A percentile compares a stretch with the other conserved stretches of the same genome.
These are phyloP conservation scores for Nephrotoma guestfalica DNA, from an alignment of 2,888 invertebrate species.

Conservation along the genomic window DNA sequence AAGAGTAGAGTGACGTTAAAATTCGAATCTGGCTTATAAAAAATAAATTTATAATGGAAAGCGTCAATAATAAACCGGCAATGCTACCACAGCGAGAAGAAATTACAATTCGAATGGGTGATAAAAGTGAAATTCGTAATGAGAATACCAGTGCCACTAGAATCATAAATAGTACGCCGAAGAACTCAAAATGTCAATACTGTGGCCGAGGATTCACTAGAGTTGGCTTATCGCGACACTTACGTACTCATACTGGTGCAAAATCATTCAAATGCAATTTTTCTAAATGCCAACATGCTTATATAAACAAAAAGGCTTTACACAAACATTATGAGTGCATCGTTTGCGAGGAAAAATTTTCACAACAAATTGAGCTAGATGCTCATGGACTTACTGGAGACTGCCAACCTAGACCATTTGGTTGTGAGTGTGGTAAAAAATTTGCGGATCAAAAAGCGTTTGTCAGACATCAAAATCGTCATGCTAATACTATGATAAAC, in stretches of 20 bases:
- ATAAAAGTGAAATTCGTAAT: neutral
- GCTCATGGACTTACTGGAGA: neutral
- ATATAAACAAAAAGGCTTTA: constrained; percentile 4
- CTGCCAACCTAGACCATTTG: neutral
- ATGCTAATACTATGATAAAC: neutral
- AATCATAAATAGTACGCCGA: neutral
- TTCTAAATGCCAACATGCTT: neutral
- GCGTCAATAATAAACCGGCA: too few relatives aligned
- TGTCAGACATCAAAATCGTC: constrained; percentile 1
- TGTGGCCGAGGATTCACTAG: constrained; percentile 8
- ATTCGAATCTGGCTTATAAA: too few relatives aligned
- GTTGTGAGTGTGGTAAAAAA: neutral
- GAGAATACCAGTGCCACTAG: neutral
- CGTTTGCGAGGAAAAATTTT: constrained; percentile 1
- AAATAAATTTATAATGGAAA: too few relatives aligned
- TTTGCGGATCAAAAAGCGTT: constrained; percentile 1
- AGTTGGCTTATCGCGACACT: constrained; percentile 8
- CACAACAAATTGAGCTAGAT: neutral
- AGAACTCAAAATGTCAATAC: constrained; percentile 2
- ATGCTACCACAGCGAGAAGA: neutral
- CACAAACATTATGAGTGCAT: constrained; percentile 4
- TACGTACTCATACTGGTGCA: constrained; percentile 5
- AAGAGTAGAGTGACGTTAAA: too few relatives aligned
- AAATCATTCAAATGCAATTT: constrained; percentile 7
- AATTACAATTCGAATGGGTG: neutral